phyloP scores from a whole-genome alignment of 2,888 invertebrate species.

The Lamellibrachia columna region DNA sequence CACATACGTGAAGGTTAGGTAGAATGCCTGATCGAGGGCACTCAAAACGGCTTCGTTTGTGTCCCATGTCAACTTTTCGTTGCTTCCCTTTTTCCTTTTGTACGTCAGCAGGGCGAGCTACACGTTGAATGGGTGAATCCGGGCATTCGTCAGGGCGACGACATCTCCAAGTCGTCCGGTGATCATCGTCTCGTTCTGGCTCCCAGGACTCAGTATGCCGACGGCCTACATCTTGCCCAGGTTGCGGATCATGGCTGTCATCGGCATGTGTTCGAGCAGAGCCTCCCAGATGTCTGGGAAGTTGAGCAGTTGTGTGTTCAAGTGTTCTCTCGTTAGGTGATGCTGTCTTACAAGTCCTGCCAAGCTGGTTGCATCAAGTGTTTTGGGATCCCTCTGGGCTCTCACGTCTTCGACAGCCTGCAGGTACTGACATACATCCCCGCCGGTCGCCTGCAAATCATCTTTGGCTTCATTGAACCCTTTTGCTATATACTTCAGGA shows the following conservation, averaged over 20 bases:
- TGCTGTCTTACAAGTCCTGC: slow-evolving; percentile 55
- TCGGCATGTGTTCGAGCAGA: slow-evolving; percentile 62
- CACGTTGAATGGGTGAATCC: slow-evolving; percentile 64
- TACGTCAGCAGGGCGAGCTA: slow-evolving; percentile 58
- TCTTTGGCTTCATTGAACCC: no score
- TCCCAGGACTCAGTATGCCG: slow-evolving; percentile 45
- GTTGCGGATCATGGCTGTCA: slow-evolving; percentile 65
- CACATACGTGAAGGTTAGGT: slow-evolving; percentile 65
- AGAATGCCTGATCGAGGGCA: slow-evolving; percentile 60
- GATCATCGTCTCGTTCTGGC: slow-evolving; percentile 41
- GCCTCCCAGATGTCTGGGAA: slow-evolving; percentile 72
- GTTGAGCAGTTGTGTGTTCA: slow-evolving; percentile 76
- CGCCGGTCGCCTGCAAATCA: no score
- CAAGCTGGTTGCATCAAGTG: no score
- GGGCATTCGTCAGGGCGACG: slow-evolving; percentile 47
- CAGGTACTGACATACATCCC: no score
- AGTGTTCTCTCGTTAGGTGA: slow-evolving; percentile 74
- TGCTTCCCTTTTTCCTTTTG: slow-evolving; percentile 55
- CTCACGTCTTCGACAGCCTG: no score
- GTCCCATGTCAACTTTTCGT: slow-evolving; percentile 60
- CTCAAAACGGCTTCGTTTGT: slow-evolving; percentile 45
- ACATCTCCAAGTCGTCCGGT: slow-evolving; percentile 50
- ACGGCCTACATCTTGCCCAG: slow-evolving; percentile 58
- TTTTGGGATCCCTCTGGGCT: no score
- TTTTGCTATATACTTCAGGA: no score